Conservation (phyloP, 2,797 vertebrate species). For the Craterocephalus amniculus region DNA sequence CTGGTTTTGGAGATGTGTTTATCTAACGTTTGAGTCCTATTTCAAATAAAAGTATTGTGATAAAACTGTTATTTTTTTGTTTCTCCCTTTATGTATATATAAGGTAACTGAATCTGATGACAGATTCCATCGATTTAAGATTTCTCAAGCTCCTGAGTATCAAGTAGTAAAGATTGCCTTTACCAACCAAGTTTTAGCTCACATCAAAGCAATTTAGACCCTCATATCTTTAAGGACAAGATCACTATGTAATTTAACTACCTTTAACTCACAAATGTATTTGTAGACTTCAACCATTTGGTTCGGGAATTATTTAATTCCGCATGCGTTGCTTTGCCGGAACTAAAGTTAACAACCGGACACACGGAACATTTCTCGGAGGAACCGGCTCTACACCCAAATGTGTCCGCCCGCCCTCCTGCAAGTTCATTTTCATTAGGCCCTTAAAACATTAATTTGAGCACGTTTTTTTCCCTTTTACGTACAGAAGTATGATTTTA, state of each 20-base stretch:
- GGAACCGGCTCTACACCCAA: slow-evolving; percentile 45
- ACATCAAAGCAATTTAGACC: too few species aligned
- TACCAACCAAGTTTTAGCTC: too few species aligned
- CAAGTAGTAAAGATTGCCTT: too few species aligned
- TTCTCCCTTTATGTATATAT: not conserved
- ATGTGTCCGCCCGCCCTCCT: slow-evolving; percentile 18
- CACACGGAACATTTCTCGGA: slow-evolving; percentile 47
- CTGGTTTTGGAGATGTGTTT: too few species aligned
- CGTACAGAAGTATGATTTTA: not conserved
- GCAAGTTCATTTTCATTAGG: slow-evolving; percentile 34
- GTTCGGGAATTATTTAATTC: not conserved
- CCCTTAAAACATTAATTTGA: not conserved
- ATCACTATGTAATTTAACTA: too few species aligned
- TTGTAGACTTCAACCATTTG: too few species aligned
- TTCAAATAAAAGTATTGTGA: slow-evolving; percentile 40
- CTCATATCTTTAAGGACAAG: too few species aligned
- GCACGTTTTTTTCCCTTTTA: not conserved
- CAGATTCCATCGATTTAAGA: too few species aligned
- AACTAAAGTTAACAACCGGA: slow-evolving; percentile 24
- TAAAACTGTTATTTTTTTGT: not conserved
- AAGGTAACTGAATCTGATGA: too few species aligned
- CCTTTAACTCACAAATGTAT: too few species aligned
- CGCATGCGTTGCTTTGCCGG: slow-evolving; percentile 4
- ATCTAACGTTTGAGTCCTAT: not conserved
- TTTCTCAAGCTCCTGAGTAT: too few species aligned